Evolutionary conservation across 1,140 invertebrate species (phyloP).

Genomic region (Nylanderia fulva): DNA sequence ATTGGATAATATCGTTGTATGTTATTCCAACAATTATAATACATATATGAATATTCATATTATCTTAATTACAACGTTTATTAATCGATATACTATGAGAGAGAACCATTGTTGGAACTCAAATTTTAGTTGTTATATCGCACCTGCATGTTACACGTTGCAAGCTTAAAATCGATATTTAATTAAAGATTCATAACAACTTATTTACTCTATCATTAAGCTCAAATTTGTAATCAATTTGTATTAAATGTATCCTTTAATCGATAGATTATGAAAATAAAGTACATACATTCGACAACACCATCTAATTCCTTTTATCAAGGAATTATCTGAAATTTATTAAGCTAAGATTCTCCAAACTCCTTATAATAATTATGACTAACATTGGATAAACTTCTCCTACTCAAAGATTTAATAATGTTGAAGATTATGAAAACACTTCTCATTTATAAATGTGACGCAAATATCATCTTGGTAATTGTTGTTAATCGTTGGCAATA

Average conservation of each 20-base stretch:
- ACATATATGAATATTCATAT: constrained; percentile 53
- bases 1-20: constrained; percentile 43
- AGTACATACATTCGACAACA: neutral
- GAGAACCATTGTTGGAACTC: constrained; percentile 46
- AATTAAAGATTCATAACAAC: constrained; percentile 55
- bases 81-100: constrained; percentile 55
- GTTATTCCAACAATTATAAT: constrained; percentile 59
- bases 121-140: constrained; percentile 50
- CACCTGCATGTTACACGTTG: constrained; percentile 31
- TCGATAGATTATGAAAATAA: constrained; percentile 27
- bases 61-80: constrained; percentile 60
- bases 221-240: constrained; percentile 40
- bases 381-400: constrained; percentile 20
- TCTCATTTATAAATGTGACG: constrained; percentile 53
- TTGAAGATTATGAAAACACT: constrained; percentile 32
- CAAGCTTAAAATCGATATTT: constrained; percentile 46
- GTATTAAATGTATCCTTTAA: constrained; percentile 9
- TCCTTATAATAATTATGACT: constrained; percentile 22
- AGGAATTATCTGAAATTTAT: constrained; percentile 37
- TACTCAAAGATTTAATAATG: constrained; percentile 36
- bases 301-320: neutral
- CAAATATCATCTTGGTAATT: constrained; percentile 56
- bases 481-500: constrained; percentile 57
- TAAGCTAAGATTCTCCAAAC: neutral
- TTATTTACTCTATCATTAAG: constrained; percentile 57